Base-by-base conservation (phyloP, 2,113 vertebrate species). In the Dipodomys spectabilis region DNA sequence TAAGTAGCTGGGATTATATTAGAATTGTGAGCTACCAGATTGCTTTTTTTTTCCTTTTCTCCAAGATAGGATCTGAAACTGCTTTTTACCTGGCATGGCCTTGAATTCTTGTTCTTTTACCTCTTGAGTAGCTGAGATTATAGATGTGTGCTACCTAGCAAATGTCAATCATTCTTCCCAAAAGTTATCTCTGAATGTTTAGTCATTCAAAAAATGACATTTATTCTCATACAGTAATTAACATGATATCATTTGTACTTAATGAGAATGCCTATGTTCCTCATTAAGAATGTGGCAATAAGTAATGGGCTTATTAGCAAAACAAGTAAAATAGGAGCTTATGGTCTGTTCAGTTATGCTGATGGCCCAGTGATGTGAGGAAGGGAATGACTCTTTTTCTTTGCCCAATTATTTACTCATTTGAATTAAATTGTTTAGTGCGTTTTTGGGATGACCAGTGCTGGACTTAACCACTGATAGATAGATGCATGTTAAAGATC, bases 401-500 rank as follows among this genome's bases (percentile, higher is more conserved):
- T 73, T 23, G 7, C 5, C 20, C 60, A 9, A 16, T 12, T 57
- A 32, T 80, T 74, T 35, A 78, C 84, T 90, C 82, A n/a, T 85
- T 75, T 92, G 45, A 86, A 28, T 83, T 60, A 64, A 57, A 19
- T 57, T 57, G 15, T 13, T 57, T 13, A 57, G 53, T 57, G 53
- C 12, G 53, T 57, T 57, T 57, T 4, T 57, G 53, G 15, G 53
- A 4, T 73, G 45, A 49, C 30, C 73, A 39, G 0, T 81, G 22
- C 71, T 64, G 64, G 67, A 80, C 19, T 32, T 67, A 18, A 82
- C 11, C 20, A 68, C 49, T 74, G 7, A 65, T 81, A 6, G 27
- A 32, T 32, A 57, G 68, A 86, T 86, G 1, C 83, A 25, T 89
- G 30, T 74, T 90, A 93, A 95, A 90, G 73, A 39, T 93, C 45